phyloP scores from a whole-genome alignment of 2,113 vertebrate species.

The Trichomycterus rosablanca region DNA sequence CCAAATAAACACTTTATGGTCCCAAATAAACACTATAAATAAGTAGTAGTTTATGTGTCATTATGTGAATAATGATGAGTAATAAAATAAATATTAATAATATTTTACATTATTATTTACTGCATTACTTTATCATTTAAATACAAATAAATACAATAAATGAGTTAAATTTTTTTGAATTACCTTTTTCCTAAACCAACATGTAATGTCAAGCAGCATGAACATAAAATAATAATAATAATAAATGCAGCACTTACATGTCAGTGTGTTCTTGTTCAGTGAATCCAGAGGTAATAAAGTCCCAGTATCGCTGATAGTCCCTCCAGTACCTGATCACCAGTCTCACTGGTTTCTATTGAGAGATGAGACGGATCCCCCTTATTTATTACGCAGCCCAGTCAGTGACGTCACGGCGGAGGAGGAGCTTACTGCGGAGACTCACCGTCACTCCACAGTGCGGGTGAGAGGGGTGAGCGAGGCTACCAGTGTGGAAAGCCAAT shows the following conservation, averaged over 20 bases:
- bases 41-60: too few relatives aligned
- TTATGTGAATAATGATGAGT: too few relatives aligned
- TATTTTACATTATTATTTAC: too few relatives aligned
- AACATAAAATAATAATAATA: too few relatives aligned
- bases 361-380: slow-evolving; percentile 42
- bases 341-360: slow-evolving; percentile 45
- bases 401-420: slow-evolving; percentile 61
- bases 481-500: background rate
- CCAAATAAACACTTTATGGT: too few relatives aligned
- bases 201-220: too few relatives aligned
- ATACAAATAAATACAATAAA: too few relatives aligned
- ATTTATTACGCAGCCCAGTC: slow-evolving; percentile 58
- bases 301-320: slow-evolving; percentile 9
- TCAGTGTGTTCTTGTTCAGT: background rate
- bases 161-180: too few relatives aligned
- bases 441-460: slow-evolving; percentile 53
- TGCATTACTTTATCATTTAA: too few relatives aligned
- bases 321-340: slow-evolving; percentile 5
- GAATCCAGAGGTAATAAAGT: slow-evolving; percentile 17
- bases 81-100: too few relatives aligned
- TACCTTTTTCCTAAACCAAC: too few relatives aligned
- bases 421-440: slow-evolving; percentile 67
- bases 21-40: too few relatives aligned
- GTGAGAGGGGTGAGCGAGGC: slow-evolving; percentile 26
- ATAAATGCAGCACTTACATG: slow-evolving; percentile 13